These are phyloP conservation scores for Galeopsomyia nigrocyanea DNA, from an alignment of 2,888 invertebrate species.

Conservation along the genomic window DNA sequence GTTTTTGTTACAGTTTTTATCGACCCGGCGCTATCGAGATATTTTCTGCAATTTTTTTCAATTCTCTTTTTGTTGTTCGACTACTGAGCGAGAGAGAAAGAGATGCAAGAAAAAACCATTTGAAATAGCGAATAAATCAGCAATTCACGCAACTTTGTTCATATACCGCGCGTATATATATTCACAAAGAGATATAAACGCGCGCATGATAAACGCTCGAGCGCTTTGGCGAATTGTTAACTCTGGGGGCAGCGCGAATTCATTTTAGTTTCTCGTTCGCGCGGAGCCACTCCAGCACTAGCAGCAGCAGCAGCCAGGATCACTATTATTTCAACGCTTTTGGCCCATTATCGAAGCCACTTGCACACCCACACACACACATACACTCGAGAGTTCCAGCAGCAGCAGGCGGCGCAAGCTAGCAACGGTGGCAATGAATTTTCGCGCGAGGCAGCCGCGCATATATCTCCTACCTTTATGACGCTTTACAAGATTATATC, in stretches of 20 bases:
- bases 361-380: constrained; percentile 14
- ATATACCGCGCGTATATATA: no score
- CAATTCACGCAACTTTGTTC: no score
- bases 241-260: constrained; percentile 10
- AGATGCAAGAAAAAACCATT: no score
- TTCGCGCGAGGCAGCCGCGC: background rate
- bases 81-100: no score
- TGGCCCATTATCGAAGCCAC: constrained; percentile 37
- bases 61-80: no score
- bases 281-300: background rate
- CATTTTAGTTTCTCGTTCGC: constrained; percentile 23
- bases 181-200: no score
- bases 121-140: no score
- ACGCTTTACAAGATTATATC: constrained; percentile 44
- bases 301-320: background rate
- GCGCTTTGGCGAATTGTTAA: no score
- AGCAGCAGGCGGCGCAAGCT: constrained; percentile 3
- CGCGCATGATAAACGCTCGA: no score
- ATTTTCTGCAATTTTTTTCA: no score
- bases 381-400: constrained; percentile 24
- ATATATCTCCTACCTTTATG: constrained; percentile 25
- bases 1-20: no score
- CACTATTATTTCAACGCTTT: constrained; percentile 38
- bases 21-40: no score
- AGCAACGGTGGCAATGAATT: background rate